Percentiles rank a stretch among this genome's conserved stretches.
Conservation (phyloP, 2,888 invertebrate genomes). For the Phytoseiulus persimilis region DNA sequence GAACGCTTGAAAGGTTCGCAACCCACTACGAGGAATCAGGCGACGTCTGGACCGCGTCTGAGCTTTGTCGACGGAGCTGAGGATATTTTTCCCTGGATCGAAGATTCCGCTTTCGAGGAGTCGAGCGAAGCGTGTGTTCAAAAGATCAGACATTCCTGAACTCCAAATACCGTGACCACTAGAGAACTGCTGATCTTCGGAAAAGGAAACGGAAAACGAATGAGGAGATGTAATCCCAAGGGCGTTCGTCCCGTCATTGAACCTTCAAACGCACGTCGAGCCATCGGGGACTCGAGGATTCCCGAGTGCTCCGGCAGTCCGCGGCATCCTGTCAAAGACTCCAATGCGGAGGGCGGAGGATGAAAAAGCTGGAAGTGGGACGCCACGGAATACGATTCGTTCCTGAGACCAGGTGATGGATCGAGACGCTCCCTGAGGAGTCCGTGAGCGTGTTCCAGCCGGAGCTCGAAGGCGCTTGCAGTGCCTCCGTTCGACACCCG, state of each 20-base stretch:
- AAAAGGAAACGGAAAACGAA: no score
- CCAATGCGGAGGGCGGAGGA: not conserved
- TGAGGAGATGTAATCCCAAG: not conserved
- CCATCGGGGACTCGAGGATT: not conserved
- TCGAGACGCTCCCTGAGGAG: not conserved
- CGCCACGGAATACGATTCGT: not conserved
- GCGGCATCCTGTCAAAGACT: not conserved
- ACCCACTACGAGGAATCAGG: no score
- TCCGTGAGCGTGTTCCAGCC: not conserved
- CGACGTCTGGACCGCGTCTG: no score
- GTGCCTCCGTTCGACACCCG: no score
- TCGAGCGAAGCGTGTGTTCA: no score
- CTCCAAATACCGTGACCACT: no score
- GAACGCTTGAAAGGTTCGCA: no score
- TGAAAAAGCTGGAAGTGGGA: not conserved
- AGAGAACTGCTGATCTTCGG: no score
- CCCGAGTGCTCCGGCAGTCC: not conserved
- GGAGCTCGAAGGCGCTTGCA: not conserved
- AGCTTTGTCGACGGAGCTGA: no score
- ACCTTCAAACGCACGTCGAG: not conserved
- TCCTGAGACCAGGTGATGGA: not conserved
- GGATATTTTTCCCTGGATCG: no score
- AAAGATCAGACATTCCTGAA: no score
- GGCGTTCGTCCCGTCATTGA: not conserved
- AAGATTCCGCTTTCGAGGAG: no score